Conservation (phyloP, 2,113 vertebrate genomes). For the Ondatra zibethicus region DNA sequence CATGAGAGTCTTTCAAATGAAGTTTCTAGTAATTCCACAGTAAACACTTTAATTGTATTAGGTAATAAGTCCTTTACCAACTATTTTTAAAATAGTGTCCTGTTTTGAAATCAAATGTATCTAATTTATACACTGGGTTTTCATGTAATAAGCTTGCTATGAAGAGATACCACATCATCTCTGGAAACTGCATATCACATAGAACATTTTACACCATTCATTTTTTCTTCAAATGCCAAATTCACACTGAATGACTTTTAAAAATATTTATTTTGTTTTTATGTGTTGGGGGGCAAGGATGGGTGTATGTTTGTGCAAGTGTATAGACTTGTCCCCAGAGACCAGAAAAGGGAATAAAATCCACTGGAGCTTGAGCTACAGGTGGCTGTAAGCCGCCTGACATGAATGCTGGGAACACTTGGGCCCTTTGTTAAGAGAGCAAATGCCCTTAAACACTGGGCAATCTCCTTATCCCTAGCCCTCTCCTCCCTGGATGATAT, state of each 20-base stretch:
- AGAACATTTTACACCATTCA: neutral
- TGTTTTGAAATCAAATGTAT: slow-evolving; percentile 26
- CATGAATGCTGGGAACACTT: neutral
- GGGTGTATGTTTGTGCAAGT: neutral
- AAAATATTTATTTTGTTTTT: neutral
- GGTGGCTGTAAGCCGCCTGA: neutral
- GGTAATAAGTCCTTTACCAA: neutral
- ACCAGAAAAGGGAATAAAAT: neutral
- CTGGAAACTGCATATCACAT: neutral
- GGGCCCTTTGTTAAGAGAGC: neutral
- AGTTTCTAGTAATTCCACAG: neutral
- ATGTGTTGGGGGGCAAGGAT: too few relatives aligned
- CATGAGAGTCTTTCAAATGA: neutral
- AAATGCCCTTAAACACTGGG: neutral
- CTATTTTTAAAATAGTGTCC: slow-evolving; percentile 21
- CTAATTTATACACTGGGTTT: slow-evolving; percentile 14
- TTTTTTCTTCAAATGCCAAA: neutral
- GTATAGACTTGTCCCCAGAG: neutral
- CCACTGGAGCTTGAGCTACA: neutral
- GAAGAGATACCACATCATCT: neutral
- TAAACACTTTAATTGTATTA: neutral
- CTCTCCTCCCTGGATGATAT: neutral
- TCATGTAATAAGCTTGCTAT: neutral
- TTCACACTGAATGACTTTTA: neutral
- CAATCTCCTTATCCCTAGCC: neutral